Evolutionary conservation across 1,140 invertebrate genomes (phyloP), one percentile per base, ranked within the genome.

Genomic region (Atta texana): DNA sequence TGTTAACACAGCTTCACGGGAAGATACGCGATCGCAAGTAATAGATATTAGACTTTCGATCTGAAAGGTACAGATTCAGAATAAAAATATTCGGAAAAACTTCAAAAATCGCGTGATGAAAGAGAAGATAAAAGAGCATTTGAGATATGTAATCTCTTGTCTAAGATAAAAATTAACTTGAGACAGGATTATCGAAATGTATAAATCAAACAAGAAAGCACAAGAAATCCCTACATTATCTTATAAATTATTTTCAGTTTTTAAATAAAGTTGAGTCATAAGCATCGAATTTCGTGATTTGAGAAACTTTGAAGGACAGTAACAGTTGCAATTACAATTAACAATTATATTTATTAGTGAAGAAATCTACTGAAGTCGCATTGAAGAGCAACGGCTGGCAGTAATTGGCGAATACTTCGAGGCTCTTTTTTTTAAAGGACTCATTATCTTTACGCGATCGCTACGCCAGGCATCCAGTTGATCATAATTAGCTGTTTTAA

Each of bases 401-500:
- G 0, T 74, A 44, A 1, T 74, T 3, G 28, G 10, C 18, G 16
- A 69, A n/a, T 14, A 69, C 49, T 55, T 55, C 5, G 5, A 81
- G 78, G 16, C 53, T 24, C 31, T 57, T 75, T 74, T 82, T 72
- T 80, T 69, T 8, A 28, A 31, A 44, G 0, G 3, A 8, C 8
- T 74, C 18, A 3, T 61, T 82, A 61, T 61, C 7, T 14, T 16
- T 51, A 21, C 39, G 55, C 69, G 55, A 71, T 66, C 7, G 14
- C 28, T 3, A 18, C 14, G 3, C 6, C 3, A 66, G 18, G 51
- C 18, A 44, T 78, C 24, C 61, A 69, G 16, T 6, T 24, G 24
- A 84, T 84, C 61, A 74, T 57, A 24, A 84, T 61, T 53, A 55
- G 18, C 57, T 44, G 2, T 8, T 74, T 51, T 84, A 84, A 82